Evolutionary conservation across 1,140 invertebrate genomes (phyloP).

Genomic region (Drosophila ohnishii): DNA sequence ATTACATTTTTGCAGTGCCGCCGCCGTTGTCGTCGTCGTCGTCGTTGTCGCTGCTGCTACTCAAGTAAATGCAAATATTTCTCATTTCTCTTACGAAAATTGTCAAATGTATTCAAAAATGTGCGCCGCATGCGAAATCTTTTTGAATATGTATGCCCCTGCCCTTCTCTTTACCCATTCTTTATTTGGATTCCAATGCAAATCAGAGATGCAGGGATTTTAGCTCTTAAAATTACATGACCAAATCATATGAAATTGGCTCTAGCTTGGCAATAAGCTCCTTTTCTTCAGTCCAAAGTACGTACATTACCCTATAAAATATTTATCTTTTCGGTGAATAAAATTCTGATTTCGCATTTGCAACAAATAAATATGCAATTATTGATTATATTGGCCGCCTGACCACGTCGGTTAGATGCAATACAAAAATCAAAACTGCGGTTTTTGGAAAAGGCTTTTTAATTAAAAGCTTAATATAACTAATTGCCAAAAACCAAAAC

Average conservation of each 20-base stretch:
- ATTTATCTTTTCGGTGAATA: not conserved
- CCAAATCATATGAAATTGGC: conserved; percentile 41
- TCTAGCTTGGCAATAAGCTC: not conserved
- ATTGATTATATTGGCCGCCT: conserved; percentile 14
- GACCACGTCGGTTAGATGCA: not conserved
- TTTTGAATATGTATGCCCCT: conserved; percentile 74
- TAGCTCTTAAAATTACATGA: conserved; percentile 40
- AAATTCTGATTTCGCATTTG: not conserved
- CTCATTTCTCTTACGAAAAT: conserved; percentile 79
- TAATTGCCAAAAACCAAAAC: conserved; percentile 48
- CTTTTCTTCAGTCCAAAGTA: not conserved
- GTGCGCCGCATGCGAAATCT: conserved; percentile 78
- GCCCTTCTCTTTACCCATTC: conserved; percentile 10
- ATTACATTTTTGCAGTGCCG: conserved; percentile 79
- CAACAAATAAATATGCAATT: not conserved
- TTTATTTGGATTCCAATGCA: conserved; percentile 47
- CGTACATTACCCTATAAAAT: not conserved
- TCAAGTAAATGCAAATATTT: conserved; percentile 82
- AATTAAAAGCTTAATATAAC: conserved; percentile 57
- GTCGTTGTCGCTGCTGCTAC: conserved; percentile 61
- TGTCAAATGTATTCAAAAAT: conserved; percentile 81
- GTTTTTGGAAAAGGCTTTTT: conserved; percentile 17
- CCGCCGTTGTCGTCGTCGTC: conserved; percentile 20
- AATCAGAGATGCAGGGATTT: conserved; percentile 45
- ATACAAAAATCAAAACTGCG: conserved; percentile 45